These are phyloP conservation scores for Pteronura brasiliensis DNA, from an alignment of 2,113 vertebrate species.

Conservation along the genomic window DNA sequence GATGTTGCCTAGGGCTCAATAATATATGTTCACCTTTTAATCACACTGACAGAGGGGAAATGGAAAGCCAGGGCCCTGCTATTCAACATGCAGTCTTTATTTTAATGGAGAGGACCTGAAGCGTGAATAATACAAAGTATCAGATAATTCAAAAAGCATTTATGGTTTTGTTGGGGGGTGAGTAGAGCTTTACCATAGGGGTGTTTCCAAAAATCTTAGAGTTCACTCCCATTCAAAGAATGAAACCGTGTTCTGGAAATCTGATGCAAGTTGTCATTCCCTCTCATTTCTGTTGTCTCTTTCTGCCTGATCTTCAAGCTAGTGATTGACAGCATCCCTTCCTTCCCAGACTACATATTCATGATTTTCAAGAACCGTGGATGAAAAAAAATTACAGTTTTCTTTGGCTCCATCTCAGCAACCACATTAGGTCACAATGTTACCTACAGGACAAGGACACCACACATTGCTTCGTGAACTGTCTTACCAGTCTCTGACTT, in stretches of 20 bases:
- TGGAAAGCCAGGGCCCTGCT: background rate
- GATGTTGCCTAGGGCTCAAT: slow-evolving; percentile 22
- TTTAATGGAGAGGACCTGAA: background rate
- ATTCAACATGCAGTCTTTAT: background rate
- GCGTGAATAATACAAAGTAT: background rate
- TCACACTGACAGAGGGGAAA: slow-evolving; percentile 2
- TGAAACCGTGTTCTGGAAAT: background rate
- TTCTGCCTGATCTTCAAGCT: background rate
- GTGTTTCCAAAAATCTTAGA: background rate
- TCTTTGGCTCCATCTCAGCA: background rate
- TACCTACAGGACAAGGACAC: accelerated
- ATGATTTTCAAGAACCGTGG: background rate
- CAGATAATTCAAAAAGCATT: background rate
- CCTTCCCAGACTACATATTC: background rate
- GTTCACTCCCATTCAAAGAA: background rate
- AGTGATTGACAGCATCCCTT: background rate
- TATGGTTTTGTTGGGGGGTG: background rate
- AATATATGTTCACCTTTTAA: slow-evolving; percentile 38
- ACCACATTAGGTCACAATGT: background rate
- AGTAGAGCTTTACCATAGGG: background rate
- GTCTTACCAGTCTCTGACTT: background rate
- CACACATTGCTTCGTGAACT: background rate
- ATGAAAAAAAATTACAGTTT: background rate
- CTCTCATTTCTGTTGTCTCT: background rate
- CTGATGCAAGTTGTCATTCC: too few species aligned